Percentiles rank a stretch among this genome's conserved stretches.
Conservation (phyloP, 2,113 vertebrate genomes). For the Xiphophorus maculatus region DNA sequence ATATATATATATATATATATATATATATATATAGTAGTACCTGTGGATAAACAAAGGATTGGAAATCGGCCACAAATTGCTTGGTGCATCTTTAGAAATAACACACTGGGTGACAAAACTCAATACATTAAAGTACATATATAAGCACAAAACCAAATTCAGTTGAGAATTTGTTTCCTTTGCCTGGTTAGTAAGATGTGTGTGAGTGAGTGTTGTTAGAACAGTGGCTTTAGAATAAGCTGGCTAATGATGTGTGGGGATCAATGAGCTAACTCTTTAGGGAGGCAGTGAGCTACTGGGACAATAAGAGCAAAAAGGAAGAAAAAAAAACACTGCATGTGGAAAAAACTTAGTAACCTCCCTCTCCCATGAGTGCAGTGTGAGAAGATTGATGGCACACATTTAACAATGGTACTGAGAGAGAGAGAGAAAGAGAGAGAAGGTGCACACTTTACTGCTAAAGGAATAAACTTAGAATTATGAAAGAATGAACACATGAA, state of each 20-base stretch:
- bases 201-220: slow-evolving; percentile 56
- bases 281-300: slow-evolving; percentile 68
- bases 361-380: slow-evolving; percentile 66
- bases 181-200: slow-evolving; percentile 46
- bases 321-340: slow-evolving; percentile 47
- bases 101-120: slow-evolving; percentile 30
- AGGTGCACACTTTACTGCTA: slow-evolving; percentile 29
- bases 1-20: neutral
- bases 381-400: slow-evolving; percentile 63
- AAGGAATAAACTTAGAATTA: slow-evolving; percentile 23
- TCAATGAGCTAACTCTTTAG: slow-evolving; percentile 75
- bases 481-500: slow-evolving; percentile 10
- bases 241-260: slow-evolving; percentile 78
- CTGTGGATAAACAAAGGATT: too few relatives aligned
- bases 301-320: slow-evolving; percentile 72
- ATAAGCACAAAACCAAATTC: slow-evolving; percentile 15
- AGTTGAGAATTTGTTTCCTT: slow-evolving; percentile 13
- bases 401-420: slow-evolving; percentile 63
- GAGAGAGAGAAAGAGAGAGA: slow-evolving; percentile 29
- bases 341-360: slow-evolving; percentile 76
- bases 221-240: slow-evolving; percentile 80
- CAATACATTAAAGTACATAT: neutral
- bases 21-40: neutral
- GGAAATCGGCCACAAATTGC: too few relatives aligned
- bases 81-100: slow-evolving; percentile 6